Conservation (phyloP, 2,888 invertebrate genomes). For the Leuctra nigra region DNA sequence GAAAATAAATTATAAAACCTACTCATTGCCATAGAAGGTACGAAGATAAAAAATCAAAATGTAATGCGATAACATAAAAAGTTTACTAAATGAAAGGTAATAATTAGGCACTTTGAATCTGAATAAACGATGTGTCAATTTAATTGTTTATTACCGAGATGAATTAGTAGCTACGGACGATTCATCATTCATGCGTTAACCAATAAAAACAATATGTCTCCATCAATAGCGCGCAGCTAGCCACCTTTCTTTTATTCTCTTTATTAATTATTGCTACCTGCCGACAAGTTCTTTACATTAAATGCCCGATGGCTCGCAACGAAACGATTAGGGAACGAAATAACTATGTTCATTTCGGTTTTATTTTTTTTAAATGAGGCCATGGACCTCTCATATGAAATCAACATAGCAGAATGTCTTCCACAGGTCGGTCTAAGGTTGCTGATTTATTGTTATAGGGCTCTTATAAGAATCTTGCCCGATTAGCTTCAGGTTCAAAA, state of each 20-base stretch:
- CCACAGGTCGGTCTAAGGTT: not conserved
- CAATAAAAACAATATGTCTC: slow-evolving; percentile 11
- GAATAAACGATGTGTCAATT: slow-evolving; percentile 14
- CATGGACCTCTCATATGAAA: slow-evolving; percentile 9
- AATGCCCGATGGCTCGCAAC: not conserved
- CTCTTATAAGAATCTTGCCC: not conserved
- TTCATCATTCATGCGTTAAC: not conserved
- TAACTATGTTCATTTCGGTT: not conserved
- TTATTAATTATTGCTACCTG: not conserved
- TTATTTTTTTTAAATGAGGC: not conserved
- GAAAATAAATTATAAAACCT: not conserved
- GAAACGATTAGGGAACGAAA: not conserved
- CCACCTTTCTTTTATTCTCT: not conserved
- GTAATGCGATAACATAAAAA: slow-evolving; percentile 1
- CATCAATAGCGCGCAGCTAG: not conserved
- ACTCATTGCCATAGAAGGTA: too few relatives aligned
- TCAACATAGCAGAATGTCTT: not conserved
- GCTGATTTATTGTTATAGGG: slow-evolving; percentile 10
- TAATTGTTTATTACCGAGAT: not conserved
- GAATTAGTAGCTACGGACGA: too few relatives aligned
- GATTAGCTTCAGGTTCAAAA: slow-evolving; percentile 4
- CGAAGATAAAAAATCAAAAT: not conserved
- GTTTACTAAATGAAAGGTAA: not conserved
- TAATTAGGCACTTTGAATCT: slow-evolving; percentile 8
- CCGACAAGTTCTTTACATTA: not conserved